Evolutionary conservation across 2,797 vertebrate species (phyloP).

Genomic region (Myotis daubentonii): DNA sequence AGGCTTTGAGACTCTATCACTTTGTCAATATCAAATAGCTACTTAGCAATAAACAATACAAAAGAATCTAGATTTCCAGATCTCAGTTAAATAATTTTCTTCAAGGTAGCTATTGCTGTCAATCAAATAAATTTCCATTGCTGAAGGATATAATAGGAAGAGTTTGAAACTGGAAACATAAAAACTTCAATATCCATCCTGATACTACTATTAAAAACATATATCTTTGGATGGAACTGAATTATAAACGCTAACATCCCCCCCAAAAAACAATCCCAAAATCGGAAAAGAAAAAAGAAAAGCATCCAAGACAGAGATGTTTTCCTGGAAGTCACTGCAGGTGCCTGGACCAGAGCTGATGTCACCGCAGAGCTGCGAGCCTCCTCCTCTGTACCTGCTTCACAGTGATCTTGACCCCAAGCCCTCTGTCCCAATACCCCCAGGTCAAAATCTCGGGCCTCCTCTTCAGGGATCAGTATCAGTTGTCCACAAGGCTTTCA

Average conservation of each 20-base stretch:
- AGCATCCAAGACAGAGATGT: not conserved
- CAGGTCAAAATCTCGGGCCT: not conserved
- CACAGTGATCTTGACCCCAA: not conserved
- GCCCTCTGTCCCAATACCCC: not conserved
- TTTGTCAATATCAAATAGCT: constrained; percentile 12
- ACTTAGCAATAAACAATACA: not conserved
- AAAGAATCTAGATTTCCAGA: constrained; percentile 40
- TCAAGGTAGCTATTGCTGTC: constrained; percentile 34
- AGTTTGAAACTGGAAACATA: not conserved
- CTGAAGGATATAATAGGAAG: not conserved
- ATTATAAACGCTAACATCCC: not conserved
- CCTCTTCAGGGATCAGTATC: not conserved
- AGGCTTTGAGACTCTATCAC: not conserved
- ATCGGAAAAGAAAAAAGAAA: not conserved
- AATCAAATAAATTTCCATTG: not conserved
- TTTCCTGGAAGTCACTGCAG: not conserved
- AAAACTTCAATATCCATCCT: not conserved
- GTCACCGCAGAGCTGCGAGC: not conserved
- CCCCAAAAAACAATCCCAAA: not conserved
- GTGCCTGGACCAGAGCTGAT: rapidly evolving
- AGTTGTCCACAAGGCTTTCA: not conserved
- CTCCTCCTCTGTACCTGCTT: not conserved
- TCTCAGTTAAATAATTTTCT: constrained; percentile 10
- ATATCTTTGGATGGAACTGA: not conserved
- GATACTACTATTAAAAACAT: constrained; percentile 24